These are phyloP conservation scores for Oxycera nigricornis DNA, from an alignment of 2,888 invertebrate genomes.

Conservation along the genomic window DNA sequence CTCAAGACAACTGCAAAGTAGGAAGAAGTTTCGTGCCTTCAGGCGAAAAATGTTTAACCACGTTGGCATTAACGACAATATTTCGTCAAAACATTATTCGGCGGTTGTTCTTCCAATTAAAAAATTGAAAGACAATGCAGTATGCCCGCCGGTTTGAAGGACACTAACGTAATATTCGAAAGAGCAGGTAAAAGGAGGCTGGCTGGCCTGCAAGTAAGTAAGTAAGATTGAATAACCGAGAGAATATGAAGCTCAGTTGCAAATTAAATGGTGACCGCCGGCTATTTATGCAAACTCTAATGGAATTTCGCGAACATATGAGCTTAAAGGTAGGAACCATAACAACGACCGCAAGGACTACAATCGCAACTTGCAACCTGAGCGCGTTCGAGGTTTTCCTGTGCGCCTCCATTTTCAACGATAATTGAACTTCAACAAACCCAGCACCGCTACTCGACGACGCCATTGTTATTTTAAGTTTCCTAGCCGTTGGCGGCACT, in stretches of 20 bases:
- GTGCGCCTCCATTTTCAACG: not conserved
- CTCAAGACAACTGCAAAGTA: not conserved
- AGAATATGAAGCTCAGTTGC: conserved; percentile 43
- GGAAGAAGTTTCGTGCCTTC: not conserved
- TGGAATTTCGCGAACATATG: conserved; percentile 46
- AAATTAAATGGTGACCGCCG: conserved; percentile 44
- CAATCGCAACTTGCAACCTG: not conserved
- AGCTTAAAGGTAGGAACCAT: conserved; percentile 37
- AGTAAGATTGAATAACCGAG: conserved; percentile 30
- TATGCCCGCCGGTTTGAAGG: not conserved
- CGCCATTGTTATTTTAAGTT: conserved; percentile 23
- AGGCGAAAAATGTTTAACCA: not conserved
- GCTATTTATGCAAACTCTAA: conserved; percentile 46
- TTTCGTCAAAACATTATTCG: not conserved
- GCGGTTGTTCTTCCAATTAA: conserved; percentile 30
- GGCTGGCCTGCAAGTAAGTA: not conserved
- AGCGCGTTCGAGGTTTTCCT: not conserved
- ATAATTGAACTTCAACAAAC: not conserved
- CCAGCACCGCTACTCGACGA: not conserved
- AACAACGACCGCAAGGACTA: conserved; percentile 13
- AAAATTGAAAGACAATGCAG: not conserved
- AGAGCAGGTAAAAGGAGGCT: not conserved
- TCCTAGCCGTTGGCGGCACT: not conserved
- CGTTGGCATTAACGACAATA: conserved; percentile 33
- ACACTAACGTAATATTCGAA: not conserved